Evolutionary conservation across 2,113 vertebrate genomes (phyloP).

Genomic region (Erythrolamprus reginae): DNA sequence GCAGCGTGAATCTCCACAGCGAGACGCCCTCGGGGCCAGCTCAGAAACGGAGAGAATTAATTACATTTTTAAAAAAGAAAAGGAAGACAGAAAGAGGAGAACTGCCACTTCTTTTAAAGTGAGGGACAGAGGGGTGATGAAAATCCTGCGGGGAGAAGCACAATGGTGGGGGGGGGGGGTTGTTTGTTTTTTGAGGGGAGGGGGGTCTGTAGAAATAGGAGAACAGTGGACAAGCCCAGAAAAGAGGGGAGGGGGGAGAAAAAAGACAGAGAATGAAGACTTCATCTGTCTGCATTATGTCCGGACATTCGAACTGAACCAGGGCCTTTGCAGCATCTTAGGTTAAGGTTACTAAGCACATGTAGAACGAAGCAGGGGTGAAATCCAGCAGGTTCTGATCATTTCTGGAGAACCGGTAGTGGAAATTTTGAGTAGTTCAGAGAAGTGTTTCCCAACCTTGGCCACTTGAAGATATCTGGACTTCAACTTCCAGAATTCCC

Average conservation of each 20-base stretch:
- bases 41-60: constrained; percentile 98
- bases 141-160: constrained; percentile 26
- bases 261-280: not conserved
- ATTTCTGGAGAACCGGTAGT: no score
- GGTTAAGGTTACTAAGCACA: not conserved
- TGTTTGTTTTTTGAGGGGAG: not conserved
- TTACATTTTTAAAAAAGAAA: constrained; percentile 80
- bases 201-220: constrained; percentile 39
- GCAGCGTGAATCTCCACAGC: constrained; percentile 81
- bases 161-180: not conserved
- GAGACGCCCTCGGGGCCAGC: constrained; percentile 84
- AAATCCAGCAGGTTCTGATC: no score
- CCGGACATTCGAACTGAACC: no score
- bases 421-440: no score
- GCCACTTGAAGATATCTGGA: no score
- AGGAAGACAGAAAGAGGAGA: not conserved
- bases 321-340: not conserved
- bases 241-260: not conserved
- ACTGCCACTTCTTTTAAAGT: constrained; percentile 77
- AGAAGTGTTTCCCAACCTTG: no score
- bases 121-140: constrained; percentile 59
- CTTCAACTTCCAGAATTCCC: no score
- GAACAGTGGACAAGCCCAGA: constrained; percentile 1
- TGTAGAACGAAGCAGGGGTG: no score
- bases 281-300: not conserved